Percentiles rank a stretch among this genome's conserved stretches.
Evolutionary conservation across 2,113 vertebrate species (phyloP).

Genomic region (Caranx melampygus): DNA sequence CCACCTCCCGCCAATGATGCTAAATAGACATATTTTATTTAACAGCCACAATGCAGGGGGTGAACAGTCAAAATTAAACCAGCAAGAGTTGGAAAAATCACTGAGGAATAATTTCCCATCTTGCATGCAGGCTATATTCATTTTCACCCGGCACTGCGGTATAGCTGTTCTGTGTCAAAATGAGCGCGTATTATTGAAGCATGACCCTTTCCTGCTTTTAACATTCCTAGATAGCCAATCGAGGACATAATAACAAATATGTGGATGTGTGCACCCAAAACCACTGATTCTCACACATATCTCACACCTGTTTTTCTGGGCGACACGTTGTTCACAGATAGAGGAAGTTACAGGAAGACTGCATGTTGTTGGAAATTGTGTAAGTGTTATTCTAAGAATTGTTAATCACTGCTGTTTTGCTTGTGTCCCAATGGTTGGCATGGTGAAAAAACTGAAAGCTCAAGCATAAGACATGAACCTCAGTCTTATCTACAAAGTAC

Average conservation of each 20-base stretch:
- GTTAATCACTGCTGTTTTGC: slow-evolving; percentile 19
- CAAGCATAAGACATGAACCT: background rate
- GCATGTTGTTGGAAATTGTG: background rate
- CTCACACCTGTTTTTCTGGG: background rate
- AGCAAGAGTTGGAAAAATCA: slow-evolving; percentile 13
- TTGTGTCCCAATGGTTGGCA: background rate
- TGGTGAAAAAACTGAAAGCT: background rate
- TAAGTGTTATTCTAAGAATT: slow-evolving; percentile 26
- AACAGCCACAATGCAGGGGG: background rate
- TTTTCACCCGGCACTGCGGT: background rate
- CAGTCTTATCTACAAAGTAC: background rate
- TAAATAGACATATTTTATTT: background rate
- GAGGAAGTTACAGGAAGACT: slow-evolving; percentile 35
- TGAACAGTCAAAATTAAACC: slow-evolving; percentile 2
- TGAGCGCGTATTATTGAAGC: background rate
- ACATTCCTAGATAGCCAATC: slow-evolving; percentile 36
- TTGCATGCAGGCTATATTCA: slow-evolving; percentile 14
- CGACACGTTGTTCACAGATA: slow-evolving; percentile 6
- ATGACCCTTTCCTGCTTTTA: slow-evolving; percentile 42
- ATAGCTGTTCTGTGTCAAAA: background rate
- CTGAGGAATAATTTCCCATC: slow-evolving; percentile 7
- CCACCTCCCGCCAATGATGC: background rate
- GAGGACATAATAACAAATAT: slow-evolving; percentile 24
- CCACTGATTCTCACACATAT: background rate
- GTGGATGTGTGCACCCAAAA: background rate